Evolutionary conservation across 2,888 invertebrate species (phyloP), one percentile per base, ranked within the genome.

Genomic region (Gnatocerus cornutus): DNA sequence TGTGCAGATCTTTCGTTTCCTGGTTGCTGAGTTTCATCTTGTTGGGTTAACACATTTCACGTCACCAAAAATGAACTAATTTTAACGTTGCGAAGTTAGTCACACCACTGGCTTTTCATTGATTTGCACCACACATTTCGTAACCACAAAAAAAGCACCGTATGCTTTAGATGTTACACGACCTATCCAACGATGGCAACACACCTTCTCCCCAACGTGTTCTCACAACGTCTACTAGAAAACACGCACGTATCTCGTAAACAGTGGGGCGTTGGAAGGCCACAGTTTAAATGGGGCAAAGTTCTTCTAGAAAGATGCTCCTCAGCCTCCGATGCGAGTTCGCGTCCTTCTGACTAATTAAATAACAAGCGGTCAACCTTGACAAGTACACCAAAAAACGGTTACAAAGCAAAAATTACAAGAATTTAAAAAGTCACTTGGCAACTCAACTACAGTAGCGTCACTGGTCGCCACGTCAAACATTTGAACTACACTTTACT

Each of bases 1-100:
- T 96, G 80, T 95, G 95, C 83, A 97, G 87, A 81, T 96, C 96
- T 79, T 91, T 92, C 81, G 90, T 90, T 75, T 92, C 92, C 79
- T 90, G 87, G 77, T 80, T 83, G 71, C 84, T 87, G 69, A 88
- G 77, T 78, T 86, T 87, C 78, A 85, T 81, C 41, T 29, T 68
- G 61, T 10, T 41, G 12, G 43, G 14, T 50, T 46, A 59, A 10
- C 16, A 48, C 61, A 50, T 48, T 10, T 43, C 43, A 16, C 43
- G 3, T 29, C 58, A 41, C 43, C 39, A 8, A 33, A 13, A 9
- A 52, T 56, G 56, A 56, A 37, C 6, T 43, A 33, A 43, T 43
- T 46, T 46, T 9, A 55, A 55, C n/a, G 13, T 12, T n/a, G 33
- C 13, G 16, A n/a, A 12, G 30, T 10, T 30, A 5, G 1, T 29